Base-by-base conservation (phyloP, 2,888 invertebrate species). In the Drosophila antonietae region DNA sequence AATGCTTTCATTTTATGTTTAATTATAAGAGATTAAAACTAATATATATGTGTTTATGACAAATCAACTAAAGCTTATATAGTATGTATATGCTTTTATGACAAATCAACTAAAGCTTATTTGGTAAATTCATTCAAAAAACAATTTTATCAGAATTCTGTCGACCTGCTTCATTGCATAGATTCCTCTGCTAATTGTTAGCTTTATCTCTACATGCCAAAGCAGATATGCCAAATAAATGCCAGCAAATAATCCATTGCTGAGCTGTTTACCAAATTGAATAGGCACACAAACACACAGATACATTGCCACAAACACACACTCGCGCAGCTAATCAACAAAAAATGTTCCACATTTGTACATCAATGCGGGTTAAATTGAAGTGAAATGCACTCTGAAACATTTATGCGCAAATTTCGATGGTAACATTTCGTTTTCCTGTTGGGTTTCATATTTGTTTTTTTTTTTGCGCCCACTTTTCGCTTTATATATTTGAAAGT, bases 371-470 rank as follows among this genome's bases (percentile, higher is more conserved):
- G 35, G 8, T 7, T 41, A 18, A 66, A 35, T 43, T n/a, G n/a
- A 28, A 18, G 41, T 53, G 65, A 68, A 56, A 53, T 52, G 52
- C 35, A 51, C 49, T 57, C 55, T 49, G 52, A 68, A 63, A 62
- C 52, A 78, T 68, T 78, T 66, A 60, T 60, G 66, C 18, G 59
- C 47, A 49, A 18, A 62, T 51, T 65, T 51, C 44, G 43, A 73
- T 72, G 46, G 31, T 9, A 58, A 68, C 73, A 73, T 62, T 57
- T 35, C 39, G 66, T 63, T 63, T 63, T 53, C 18, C 44, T 37
- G 15, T 46, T 31, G 28, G 56, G 18, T 49, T 49, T 51, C n/a
- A 51, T 9, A 15, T 39, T 47, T 39, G 31, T 12, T 31, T 39
- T 33, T 15, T 8, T n/a, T 18, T 14, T 23, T 28, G n/a, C 39